These are phyloP conservation scores for Temnothorax ravouxi DNA, from an alignment of 2,888 invertebrate species.

Conservation along the genomic window DNA sequence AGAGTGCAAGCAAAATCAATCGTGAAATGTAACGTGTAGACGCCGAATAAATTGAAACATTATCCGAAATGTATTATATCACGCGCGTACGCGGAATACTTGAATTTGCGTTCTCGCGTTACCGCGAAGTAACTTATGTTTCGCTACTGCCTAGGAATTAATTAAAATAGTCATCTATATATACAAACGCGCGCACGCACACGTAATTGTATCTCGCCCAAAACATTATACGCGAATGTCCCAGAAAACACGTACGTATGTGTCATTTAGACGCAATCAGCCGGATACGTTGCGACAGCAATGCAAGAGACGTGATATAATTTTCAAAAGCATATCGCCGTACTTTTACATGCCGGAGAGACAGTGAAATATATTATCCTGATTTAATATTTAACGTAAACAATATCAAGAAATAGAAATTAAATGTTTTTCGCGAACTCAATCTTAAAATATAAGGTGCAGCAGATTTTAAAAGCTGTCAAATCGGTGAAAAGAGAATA, in stretches of 20 bases:
- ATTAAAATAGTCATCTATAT: conserved; percentile 42
- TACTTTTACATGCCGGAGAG: conserved; percentile 9
- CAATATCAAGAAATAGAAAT: not conserved
- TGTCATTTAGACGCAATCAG: conserved; percentile 45
- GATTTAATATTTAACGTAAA: not conserved
- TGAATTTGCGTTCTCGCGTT: conserved; percentile 6
- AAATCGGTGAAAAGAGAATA: not conserved
- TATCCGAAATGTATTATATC: conserved; percentile 46
- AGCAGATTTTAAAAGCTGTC: not conserved
- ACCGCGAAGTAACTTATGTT: conserved; percentile 41
- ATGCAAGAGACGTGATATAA: conserved; percentile 37
- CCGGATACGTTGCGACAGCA: conserved; percentile 13
- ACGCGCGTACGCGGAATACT: not conserved
- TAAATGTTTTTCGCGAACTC: not conserved
- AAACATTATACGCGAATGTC: conserved; percentile 26
- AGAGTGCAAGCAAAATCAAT: conserved; percentile 41
- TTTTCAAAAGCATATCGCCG: conserved; percentile 4
- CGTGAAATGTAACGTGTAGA: conserved; percentile 10
- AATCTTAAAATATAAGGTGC: not conserved
- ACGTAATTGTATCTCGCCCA: conserved; percentile 16
- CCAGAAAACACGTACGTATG: conserved; percentile 48
- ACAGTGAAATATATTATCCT: conserved; percentile 3
- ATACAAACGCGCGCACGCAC: not conserved
- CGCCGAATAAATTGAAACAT: conserved; percentile 38
- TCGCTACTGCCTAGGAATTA: conserved; percentile 36